Evolutionary conservation across 2,797 vertebrate genomes (phyloP), one percentile per base, ranked within the genome.

Genomic region (Tympanoctomys barrerae): DNA sequence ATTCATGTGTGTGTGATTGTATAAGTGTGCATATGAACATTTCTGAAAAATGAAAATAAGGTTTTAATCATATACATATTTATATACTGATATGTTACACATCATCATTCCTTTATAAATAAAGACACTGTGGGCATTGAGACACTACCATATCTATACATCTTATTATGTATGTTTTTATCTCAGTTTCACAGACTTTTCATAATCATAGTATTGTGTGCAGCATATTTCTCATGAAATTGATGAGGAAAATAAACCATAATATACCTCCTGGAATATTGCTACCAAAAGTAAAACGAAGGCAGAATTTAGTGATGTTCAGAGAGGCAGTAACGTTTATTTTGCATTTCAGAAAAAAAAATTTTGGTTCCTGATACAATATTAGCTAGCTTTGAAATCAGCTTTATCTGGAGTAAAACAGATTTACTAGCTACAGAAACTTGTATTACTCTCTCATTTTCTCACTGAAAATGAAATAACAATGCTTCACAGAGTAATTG

Each of bases 301-400:
- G 54, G 62, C 24, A 61, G n/a, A 31, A 0, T 77, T 92, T 80
- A 78, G 13, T 54, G 90, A 91, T 19, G 9, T 59, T 84, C 46
- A 79, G 31, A 52, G 64, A 64, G 1, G 82, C 64, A 82, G 31
- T 59, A 75, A n/a, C 46, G 57, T 91, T 90, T 71, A 91, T 59
- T 87, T 87, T 75, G 7, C 22, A 92, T 52, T 89, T 90, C 7
- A 82, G 42, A 92, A 75, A 46, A 8, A 89, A 24, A 36, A 70
- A 52, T 89, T 62, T 52, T 77, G 39, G 22, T 81, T 93, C 9
- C 70, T 89, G 46, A 68, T 36, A 39, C 12, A 89, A 46, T 78
- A 73, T 95, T 94, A 89, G 12, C 28, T 91, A 92, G 7, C 22
- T 89, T 92, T 87, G 11, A n/a, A 95, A 90, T 95, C 57, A 97